Evolutionary conservation across 64 coral and sea anemone genomes (phyloP), one percentile per base, ranked within the genome.

Genomic region (Actinia equina): DNA sequence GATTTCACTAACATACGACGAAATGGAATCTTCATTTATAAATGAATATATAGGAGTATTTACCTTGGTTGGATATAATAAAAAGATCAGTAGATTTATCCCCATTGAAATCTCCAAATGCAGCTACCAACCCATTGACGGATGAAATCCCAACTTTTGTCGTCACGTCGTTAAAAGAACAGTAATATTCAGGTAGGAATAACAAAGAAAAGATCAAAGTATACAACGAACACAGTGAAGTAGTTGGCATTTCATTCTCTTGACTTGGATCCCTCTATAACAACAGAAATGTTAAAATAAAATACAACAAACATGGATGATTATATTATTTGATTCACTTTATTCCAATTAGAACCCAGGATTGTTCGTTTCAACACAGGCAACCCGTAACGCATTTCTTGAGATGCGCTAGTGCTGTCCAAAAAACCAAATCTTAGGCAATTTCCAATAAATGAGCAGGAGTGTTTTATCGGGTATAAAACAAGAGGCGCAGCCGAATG

Each of bases 71-170:
- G 62, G 71, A 86, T 5, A 98, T 94, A 25, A 92, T 71, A 86
- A 98, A 98, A 13, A 98, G 23, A 67, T 98, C 96, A 10, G 92
- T 92, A 6, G 87, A 52, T 84, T 98, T 98, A 71, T 98, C 90
- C 20, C 89, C 93, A 79, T 98, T 91, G 16, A 98, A 98, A 77
- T 98, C 96, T 2, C 93, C 96, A 86, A 98, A 92, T 16, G 93
- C 96, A 17, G 90, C 96, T 62, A 98, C 49, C 79, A 89, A 76
- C 23, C 93, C 96, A 82, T 93, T 64, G 8, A 88, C 17, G 16
- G 25, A 87, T 2, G 70, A 85, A 59, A 98, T 62, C 27, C 93
- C 93, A 74, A 98, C 82, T 27, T 77, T 65, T 61, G 20, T 70
- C 43, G 93, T 98, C 22, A 98, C 96, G 78, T 98, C 96, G 43